These are phyloP conservation scores for Bos indicus DNA, from an alignment of 2,113 vertebrate species.

Conservation along the genomic window DNA sequence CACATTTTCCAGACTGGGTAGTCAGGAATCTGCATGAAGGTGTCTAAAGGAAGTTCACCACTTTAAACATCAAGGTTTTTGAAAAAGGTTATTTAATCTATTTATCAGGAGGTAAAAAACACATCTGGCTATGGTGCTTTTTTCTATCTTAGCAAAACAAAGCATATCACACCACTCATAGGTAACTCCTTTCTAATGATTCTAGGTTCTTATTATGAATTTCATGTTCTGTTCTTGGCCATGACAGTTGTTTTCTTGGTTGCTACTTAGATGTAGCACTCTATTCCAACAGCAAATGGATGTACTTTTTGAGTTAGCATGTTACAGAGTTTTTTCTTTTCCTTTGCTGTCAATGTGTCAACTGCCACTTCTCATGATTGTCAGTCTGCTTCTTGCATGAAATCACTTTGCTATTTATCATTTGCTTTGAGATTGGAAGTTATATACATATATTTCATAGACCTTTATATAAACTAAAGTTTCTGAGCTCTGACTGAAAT, in stretches of 20 bases:
- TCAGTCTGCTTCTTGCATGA: neutral
- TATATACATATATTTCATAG: neutral
- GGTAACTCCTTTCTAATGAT: neutral
- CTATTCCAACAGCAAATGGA: neutral
- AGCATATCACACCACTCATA: neutral
- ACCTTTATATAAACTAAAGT: neutral
- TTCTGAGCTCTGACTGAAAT: neutral
- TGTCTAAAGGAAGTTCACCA: neutral
- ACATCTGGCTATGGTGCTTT: neutral
- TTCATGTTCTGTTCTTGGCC: neutral
- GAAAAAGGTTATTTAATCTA: neutral
- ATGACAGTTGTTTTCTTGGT: neutral
- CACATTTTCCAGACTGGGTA: neutral
- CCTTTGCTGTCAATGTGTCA: neutral
- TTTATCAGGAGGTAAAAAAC: neutral
- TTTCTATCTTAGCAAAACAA: neutral
- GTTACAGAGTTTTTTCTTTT: neutral
- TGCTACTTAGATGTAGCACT: neutral
- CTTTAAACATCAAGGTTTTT: neutral
- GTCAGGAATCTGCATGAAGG: neutral
- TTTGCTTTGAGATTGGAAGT: neutral
- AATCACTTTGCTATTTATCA: constrained; percentile 9
- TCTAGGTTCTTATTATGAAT: neutral
- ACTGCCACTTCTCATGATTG: neutral
- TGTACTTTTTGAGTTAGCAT: neutral